These are phyloP conservation scores for Morus bassanus DNA, from an alignment of 2,797 vertebrate species.

Conservation along the genomic window DNA sequence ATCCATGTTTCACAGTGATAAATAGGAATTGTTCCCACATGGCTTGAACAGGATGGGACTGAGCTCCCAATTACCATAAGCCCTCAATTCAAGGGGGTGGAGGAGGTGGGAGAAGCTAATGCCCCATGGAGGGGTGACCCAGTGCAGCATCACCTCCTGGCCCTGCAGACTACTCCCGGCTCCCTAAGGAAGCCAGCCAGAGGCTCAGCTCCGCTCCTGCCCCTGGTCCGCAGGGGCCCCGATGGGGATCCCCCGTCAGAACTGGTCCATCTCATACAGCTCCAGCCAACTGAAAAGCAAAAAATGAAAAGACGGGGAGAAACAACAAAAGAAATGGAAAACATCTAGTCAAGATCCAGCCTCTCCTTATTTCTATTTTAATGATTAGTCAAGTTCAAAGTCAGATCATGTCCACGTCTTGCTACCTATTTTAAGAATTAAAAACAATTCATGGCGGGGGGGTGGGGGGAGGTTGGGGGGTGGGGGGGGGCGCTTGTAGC, in stretches of 20 bases:
- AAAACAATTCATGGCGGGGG: not conserved
- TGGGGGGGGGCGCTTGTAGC: not conserved
- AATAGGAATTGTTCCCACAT: constrained; percentile 29
- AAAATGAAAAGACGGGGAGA: not conserved
- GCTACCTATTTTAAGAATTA: not conserved
- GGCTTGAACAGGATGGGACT: not conserved
- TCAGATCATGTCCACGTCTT: not conserved
- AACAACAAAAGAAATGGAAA: not conserved
- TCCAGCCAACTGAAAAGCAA: not conserved
- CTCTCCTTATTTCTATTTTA: not conserved
- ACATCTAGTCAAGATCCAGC: not conserved
- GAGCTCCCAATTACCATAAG: not conserved
- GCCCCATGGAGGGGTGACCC: not conserved
- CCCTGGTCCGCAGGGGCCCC: accelerated
- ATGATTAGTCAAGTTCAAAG: not conserved
- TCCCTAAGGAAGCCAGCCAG: not conserved
- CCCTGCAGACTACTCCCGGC: not conserved
- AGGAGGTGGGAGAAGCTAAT: not conserved
- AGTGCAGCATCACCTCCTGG: not conserved
- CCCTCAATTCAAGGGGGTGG: not conserved
- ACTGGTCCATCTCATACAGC: not conserved
- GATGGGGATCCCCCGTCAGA: not conserved
- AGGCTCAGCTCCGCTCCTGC: not conserved
- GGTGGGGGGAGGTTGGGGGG: too few relatives aligned
- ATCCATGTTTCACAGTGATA: constrained; percentile 38